phyloP scores from a whole-genome alignment of 2,797 vertebrate genomes.

The Ptychobarbus kaznakovi region DNA sequence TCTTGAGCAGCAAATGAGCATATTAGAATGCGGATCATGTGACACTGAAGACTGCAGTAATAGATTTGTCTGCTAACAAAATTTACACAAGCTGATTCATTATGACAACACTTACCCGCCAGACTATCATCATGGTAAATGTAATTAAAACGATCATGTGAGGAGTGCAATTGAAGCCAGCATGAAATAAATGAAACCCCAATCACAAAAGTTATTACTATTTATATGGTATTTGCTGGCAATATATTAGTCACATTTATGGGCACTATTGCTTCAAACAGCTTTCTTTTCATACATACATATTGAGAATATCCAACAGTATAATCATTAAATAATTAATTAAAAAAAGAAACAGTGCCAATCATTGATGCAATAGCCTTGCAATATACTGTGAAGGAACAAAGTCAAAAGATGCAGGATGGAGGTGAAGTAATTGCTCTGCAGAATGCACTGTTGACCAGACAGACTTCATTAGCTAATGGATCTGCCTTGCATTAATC shows the following conservation, averaged over 20 bases:
- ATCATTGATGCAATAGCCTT: conserved; percentile 27
- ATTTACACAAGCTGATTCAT: neutral
- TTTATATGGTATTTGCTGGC: neutral
- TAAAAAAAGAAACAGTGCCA: conserved; percentile 30
- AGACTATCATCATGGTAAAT: conserved; percentile 51
- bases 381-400: conserved; percentile 16
- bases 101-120: conserved; percentile 23
- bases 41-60: neutral
- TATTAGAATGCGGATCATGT: neutral
- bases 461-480: conserved; percentile 70
- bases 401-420: conserved; percentile 33
- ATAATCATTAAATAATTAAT: conserved; percentile 1
- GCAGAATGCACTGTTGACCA: conserved; percentile 52
- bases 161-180: neutral
- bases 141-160: conserved; percentile 24
- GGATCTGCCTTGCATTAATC: conserved; percentile 65
- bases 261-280: neutral
- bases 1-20: neutral
- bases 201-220: neutral
- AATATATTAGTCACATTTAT: conserved; percentile 31
- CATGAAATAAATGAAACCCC: neutral
- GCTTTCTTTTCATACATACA: neutral
- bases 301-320: neutral
- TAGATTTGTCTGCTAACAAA: conserved; percentile 8
- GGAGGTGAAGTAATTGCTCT: conserved; percentile 51